Base-by-base conservation (phyloP, 2,797 vertebrate species). In the Petrocephalus schoutedeni region DNA sequence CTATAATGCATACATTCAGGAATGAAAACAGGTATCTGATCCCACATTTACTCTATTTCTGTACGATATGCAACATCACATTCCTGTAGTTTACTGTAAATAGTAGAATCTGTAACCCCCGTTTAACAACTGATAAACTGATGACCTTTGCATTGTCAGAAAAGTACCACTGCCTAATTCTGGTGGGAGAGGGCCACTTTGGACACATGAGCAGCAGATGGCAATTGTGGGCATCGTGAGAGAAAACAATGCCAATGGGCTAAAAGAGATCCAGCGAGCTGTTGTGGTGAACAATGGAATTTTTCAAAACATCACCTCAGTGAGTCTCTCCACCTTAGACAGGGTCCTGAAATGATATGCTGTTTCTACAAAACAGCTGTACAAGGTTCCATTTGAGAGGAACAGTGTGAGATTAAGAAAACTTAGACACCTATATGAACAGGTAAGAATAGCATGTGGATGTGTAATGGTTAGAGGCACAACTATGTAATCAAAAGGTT, bases 131-230 rank as follows among this genome's bases (percentile, higher is more conserved):
- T 74, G 32, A 45, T 74, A 74, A 41, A 74, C 41, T 74, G 32
- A 74, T 74, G 32, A 74, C 28, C 64, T 71, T 71, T 36, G 64
- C 28, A 19, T 41, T 41, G 32, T 36, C 41, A 51, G 21, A 51
- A 87, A 71, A n/a, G 8, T 87, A 87, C 45, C 86, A 88, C 36
- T 88, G 53, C 56, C 67, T 58, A 53, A 82, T 53, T 56, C n/a
- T 88, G 28, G 21, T 58, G 71, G 45, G 28, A 87, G 59, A 88
- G 10, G 5, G 6, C 87, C 28, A 80, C 28, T 82, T 12, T 82
- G 41, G 28, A 54, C 49, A 54, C 45, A 19, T 19, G 53, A 56
- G 8, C 67, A 80, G 23, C n/a, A 82, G 23, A 87, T 57, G 45
- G 64, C 21, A 74, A 58, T 87, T 32, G 54, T 87, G 12, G 53